A percentile compares a stretch with the other conserved stretches of the same genome.
These are phyloP conservation scores for Tadarida brasiliensis DNA, from an alignment of 2,797 vertebrate species.

Conservation along the genomic window DNA sequence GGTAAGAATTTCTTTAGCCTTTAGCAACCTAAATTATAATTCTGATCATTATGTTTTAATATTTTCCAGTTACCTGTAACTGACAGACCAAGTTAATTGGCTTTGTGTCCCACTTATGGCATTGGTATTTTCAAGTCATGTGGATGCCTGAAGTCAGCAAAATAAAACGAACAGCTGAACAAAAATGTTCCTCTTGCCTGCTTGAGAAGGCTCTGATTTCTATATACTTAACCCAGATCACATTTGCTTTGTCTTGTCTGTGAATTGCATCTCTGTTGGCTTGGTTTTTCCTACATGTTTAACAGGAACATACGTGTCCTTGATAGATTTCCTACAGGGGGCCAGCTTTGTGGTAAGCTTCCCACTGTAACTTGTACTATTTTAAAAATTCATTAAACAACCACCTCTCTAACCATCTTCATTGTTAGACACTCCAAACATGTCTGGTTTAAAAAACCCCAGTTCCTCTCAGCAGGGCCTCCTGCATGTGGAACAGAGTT, in stretches of 20 bases:
- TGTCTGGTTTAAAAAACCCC: background rate
- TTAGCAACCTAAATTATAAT: constrained; percentile 33
- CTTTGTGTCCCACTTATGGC: background rate
- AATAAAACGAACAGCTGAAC: background rate
- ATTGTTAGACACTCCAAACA: background rate
- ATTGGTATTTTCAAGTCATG: constrained; percentile 10
- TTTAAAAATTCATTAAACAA: background rate
- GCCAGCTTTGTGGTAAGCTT: background rate
- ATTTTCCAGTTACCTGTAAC: constrained; percentile 35
- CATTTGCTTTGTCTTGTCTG: background rate
- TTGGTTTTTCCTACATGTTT: background rate
- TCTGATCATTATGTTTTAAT: constrained; percentile 27
- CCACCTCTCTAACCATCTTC: background rate
- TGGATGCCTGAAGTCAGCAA: background rate
- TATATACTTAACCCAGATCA: background rate
- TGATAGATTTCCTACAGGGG: background rate
- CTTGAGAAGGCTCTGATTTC: constrained; percentile 15
- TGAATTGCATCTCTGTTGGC: background rate
- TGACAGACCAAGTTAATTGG: constrained; percentile 48
- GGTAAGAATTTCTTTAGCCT: constrained; percentile 42
- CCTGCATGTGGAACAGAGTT: background rate
- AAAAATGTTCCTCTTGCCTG: background rate
- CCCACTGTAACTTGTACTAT: background rate
- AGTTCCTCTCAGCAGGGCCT: background rate
- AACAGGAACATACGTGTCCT: background rate